Base-by-base conservation (phyloP, 2,888 invertebrate genomes). In the Chironomus tentans region DNA sequence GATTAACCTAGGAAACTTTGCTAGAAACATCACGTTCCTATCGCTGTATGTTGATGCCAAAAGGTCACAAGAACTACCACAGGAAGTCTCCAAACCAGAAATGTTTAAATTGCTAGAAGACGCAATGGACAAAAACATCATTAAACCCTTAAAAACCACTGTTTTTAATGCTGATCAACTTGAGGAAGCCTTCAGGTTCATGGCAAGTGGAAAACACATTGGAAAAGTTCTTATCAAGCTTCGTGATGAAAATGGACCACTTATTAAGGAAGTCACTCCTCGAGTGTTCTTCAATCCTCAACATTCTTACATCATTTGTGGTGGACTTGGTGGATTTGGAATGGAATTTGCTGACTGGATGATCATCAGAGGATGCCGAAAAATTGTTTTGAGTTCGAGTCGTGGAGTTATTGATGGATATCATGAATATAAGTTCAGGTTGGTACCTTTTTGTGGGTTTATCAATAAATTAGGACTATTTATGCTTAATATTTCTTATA, bases 301-400 rank as follows among this genome's bases (percentile, higher is more conserved):
- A 6, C 70, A 80, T n/a, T 79, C 79, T 10, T 88, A 92, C 84
- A 80, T 92, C 0, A 87, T 92, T 3, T 85, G 90, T 0, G 92
- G 92, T 12, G 96, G 97, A 68, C 86, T 97, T 0, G 97, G 97
- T 68, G 97, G 97, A 0, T 94, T 97, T 81, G 97, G 97, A 5
- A 85, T 97, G 70, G 97, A 97, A 82, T 83, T 97, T 71, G 90
- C 91, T 0, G 92, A 94, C 80, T 95, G 94, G 94, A 85, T 97
- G 80, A 87, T 95, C 71, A 82, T 92, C 72, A 87, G 95, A 78
- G 96, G 95, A 0, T 95, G 92, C 0, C 88, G 85, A 79, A 91
- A 92, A 78, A 79, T 97, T 12, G 87, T 96, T 1, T 86, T 97
- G 0, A 92, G 92, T 0, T 95, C 95, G 0, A 88, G 95, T 77